These are phyloP conservation scores for Drosophila guanche DNA, from an alignment of 1,140 invertebrate genomes.

Conservation along the genomic window DNA sequence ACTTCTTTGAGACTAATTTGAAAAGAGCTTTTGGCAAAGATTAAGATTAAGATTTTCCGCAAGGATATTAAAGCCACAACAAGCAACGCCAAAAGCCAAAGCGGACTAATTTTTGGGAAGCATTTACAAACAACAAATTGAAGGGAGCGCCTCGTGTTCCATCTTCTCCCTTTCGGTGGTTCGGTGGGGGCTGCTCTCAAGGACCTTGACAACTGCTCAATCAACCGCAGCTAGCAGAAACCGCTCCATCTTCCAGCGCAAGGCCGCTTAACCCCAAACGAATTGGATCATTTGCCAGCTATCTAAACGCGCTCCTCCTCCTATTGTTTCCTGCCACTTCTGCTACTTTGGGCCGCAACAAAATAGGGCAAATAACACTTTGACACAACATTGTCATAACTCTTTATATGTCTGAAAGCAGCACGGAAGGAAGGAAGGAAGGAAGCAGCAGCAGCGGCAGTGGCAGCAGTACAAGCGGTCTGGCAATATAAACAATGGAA, in stretches of 20 bases:
- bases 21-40: constrained; percentile 42
- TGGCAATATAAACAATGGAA: constrained; percentile 42
- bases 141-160: constrained; percentile 16
- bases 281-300: constrained; percentile 55
- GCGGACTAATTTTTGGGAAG: constrained; percentile 16
- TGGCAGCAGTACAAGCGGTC: background rate
- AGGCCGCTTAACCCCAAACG: constrained; percentile 43
- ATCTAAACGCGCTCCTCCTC: constrained; percentile 41
- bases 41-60: constrained; percentile 39
- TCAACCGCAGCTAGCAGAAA: constrained; percentile 41
- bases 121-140: constrained; percentile 26
- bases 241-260: constrained; percentile 44
- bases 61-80: constrained; percentile 28
- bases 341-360: constrained; percentile 39
- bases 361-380: constrained; percentile 62
- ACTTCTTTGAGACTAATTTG: constrained; percentile 46
- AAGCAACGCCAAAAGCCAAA: constrained; percentile 37
- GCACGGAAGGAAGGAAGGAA: background rate
- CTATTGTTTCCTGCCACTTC: constrained; percentile 5
- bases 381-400: constrained; percentile 65
- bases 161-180: background rate
- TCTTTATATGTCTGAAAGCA: constrained; percentile 26
- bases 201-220: constrained; percentile 48
- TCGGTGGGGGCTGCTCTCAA: constrained; percentile 6
- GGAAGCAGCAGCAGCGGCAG: constrained; percentile 2